Conservation (phyloP, 2,113 vertebrate species). For the Dasyornis broadbenti region DNA sequence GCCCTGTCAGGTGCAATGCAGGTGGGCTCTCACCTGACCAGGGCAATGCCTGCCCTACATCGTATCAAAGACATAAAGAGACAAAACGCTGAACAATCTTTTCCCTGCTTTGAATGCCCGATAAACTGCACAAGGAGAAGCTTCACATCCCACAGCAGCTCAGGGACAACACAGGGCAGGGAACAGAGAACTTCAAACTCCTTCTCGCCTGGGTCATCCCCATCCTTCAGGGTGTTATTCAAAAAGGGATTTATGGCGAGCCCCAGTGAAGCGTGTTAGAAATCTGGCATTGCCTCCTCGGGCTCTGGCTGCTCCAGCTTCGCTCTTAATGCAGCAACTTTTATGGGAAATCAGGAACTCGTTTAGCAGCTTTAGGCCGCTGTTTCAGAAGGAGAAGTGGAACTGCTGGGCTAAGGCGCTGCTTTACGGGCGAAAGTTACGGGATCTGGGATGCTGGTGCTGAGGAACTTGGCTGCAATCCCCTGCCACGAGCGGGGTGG, state of each 20-base stretch:
- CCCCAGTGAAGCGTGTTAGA: neutral
- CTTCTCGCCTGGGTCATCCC: neutral
- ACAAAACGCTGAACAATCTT: neutral
- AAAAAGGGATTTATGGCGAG: neutral
- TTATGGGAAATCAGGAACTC: neutral
- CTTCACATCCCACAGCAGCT: neutral
- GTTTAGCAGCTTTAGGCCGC: neutral
- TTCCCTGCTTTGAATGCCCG: neutral
- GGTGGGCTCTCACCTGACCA: neutral
- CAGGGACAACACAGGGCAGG: neutral
- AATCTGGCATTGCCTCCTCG: neutral
- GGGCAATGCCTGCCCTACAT: neutral
- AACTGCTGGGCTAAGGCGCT: neutral
- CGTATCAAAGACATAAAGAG: neutral
- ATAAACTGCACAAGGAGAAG: neutral
- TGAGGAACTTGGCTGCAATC: neutral
- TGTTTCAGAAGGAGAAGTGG: neutral
- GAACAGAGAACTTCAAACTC: neutral
- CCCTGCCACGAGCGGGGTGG: neutral
- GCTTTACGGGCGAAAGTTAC: neutral
- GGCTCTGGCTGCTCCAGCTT: neutral
- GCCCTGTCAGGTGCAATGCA: neutral
- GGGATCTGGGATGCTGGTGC: neutral
- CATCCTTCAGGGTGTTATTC: neutral
- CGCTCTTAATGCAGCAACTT: neutral